Evolutionary conservation across 2,797 vertebrate species (phyloP), one percentile per base, ranked within the genome.

Genomic region (Tapirus indicus): DNA sequence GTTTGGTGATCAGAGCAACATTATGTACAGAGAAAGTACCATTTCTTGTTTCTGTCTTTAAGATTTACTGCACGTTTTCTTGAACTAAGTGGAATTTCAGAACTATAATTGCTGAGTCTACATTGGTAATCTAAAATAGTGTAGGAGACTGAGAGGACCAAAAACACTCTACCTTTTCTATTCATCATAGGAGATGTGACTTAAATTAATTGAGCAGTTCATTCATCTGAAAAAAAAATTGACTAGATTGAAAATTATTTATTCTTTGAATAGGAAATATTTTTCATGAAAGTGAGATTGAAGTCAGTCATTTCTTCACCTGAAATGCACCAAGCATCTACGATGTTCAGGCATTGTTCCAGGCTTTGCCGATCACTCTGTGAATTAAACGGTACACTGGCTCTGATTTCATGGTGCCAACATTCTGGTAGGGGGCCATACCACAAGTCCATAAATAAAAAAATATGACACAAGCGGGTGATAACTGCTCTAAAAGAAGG

Each of bases 31-130:
- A 62, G 2, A 93, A 96, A 71, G 16, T 0, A 44, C 0, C 32
- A 64, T 94, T 41, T 95, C 72, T 78, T 84, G 32, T 74, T 96
- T 87, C 10, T 20, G 32, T 72, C 20, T 88, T 64, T 69, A 85
- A 93, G 17, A 64, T 69, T 79, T 68, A 80, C 32, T 95, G 17
- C 18, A 25, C 16, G 6, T 49, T 82, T 68, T 91, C 49, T 69
- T 95, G 12, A 68, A 91, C 29, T 86, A 71, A 17, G 38, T 87
- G 49, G 29, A 79, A 71, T 86, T 83, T 94, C 20, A 66, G 44
- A 54, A 47, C 88, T 14, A 29, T 84, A 95, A 68, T 78, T 93
- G 49, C 20, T 52, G 10, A 41, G 23, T 92, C 20, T 72, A 92
- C 35, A 66, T 6, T 75, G 35, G 16, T 69, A 68, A 96, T 54